Conservation (phyloP, 2,113 vertebrate genomes). For the Seriola rivoliana region DNA sequence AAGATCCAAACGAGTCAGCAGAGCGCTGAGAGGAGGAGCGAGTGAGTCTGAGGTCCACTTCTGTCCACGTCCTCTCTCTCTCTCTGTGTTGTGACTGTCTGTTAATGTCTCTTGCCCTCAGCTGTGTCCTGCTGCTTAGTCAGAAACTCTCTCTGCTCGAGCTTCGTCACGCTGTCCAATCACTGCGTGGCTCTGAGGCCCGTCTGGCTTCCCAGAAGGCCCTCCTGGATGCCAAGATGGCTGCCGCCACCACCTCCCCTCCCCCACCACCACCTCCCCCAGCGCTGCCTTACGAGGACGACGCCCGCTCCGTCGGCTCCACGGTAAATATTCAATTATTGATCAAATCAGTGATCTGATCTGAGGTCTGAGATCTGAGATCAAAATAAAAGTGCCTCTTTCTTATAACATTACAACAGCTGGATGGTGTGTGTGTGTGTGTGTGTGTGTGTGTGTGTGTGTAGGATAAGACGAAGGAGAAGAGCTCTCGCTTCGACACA, state of each 20-base stretch:
- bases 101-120: constrained; percentile 32
- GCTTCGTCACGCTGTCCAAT: constrained; percentile 93
- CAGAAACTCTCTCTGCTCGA: constrained; percentile 95
- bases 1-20: constrained; percentile 91
- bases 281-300: constrained; percentile 95
- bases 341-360: background rate
- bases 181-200: constrained; percentile 91
- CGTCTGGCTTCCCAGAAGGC: constrained; percentile 93
- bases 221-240: constrained; percentile 91
- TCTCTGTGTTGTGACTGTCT: background rate
- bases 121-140: constrained; percentile 85
- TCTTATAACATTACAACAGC: background rate
- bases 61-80: background rate
- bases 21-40: constrained; percentile 90
- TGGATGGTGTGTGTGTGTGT: background rate
- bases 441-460: background rate
- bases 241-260: constrained; percentile 82
- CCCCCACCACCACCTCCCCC: constrained; percentile 92
- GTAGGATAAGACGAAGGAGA: constrained; percentile 93
- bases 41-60: constrained; percentile 80
- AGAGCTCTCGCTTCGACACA: constrained; percentile 94
- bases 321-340: constrained; percentile 81
- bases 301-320: constrained; percentile 94
- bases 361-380: background rate
- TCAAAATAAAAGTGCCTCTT: background rate